Percentiles rank a stretch among this genome's conserved stretches.
Evolutionary conservation across 2,113 vertebrate genomes (phyloP).

Genomic region (Epinephelus lanceolatus): DNA sequence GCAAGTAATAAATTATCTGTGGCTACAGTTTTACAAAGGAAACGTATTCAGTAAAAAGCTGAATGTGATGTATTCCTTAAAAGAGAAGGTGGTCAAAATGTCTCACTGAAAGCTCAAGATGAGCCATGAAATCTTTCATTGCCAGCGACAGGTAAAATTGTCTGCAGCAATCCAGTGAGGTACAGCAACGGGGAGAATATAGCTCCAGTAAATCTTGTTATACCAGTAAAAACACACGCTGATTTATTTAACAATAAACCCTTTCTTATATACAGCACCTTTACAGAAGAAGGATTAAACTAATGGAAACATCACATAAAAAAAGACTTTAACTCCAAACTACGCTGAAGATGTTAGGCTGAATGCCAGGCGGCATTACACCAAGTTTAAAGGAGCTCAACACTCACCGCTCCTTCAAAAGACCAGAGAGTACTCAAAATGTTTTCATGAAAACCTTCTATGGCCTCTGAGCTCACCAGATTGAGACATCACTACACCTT

Average conservation of each 20-base stretch:
- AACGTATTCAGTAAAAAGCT: not conserved
- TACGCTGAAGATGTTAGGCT: not conserved
- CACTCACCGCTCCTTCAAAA: not conserved
- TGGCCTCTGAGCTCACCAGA: constrained; percentile 5
- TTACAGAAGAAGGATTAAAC: not conserved
- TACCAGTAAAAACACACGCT: constrained; percentile 32
- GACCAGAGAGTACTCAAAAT: constrained; percentile 14
- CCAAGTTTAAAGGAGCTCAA: constrained; percentile 1
- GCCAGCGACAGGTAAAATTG: constrained; percentile 11
- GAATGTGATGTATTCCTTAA: not conserved
- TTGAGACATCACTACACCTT: constrained; percentile 30
- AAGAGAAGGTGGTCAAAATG: not conserved
- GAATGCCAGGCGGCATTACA: not conserved
- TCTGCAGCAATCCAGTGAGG: constrained; percentile 10
- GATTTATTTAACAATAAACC: constrained; percentile 43
- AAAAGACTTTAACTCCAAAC: not conserved
- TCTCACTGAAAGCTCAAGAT: constrained; percentile 3
- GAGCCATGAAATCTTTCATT: constrained; percentile 33
- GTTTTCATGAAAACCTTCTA: constrained; percentile 18
- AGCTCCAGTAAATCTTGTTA: constrained; percentile 36
- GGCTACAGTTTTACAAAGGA: not conserved
- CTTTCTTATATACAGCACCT: not conserved
- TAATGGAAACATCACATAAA: constrained; percentile 14
- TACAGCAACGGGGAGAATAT: constrained; percentile 13
- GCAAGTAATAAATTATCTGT: not conserved